Evolutionary conservation across 2,797 vertebrate species (phyloP), one percentile per base, ranked within the genome.

Genomic region (Agapornis canus): DNA sequence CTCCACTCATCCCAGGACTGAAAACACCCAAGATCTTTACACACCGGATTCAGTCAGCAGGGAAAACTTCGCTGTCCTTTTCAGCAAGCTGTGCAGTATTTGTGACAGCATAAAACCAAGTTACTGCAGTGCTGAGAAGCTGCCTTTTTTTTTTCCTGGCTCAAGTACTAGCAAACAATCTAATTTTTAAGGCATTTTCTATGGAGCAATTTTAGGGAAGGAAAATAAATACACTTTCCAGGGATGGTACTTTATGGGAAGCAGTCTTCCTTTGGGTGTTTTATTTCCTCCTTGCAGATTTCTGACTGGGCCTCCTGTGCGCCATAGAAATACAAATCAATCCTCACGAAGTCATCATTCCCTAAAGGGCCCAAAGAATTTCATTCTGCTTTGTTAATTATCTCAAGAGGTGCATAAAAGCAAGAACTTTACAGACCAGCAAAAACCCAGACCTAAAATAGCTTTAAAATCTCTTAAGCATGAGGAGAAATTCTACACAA

Each of bases 361-460:
- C 76, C 47, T 40, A 35, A 75, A 66, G 40, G 32, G 22, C 27
- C 11, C 76, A 76, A 64, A 78, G 29, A 91, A 79, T 90, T 69
- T 90, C 85, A 81, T 79, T 86, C 68, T 66, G 43, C 13, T 86
- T 82, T 90, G 72, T 61, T 69, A 94, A 85, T 89, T 83, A 92
- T 75, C 60, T 86, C n/a, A 89, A 60, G 27, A 81, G 49, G 78
- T 91, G 91, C 47, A 79, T 48, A 78, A 89, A 91, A 82, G 31
- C 40, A 60, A 40, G 56, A 88, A 63, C 7, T 81, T 92, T 45
- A 51, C 11, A 81, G 26, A 21, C 2, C 27, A 79, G 32, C n/a
- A 93, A 72, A 73, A 63, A 59, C 9, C 0, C 15, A 87, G 18
- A 90, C 32, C 25, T 75, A 75, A 85, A 94, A 69, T 13, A 79